Conservation (phyloP, 2,113 vertebrate species). For the Mirounga angustirostris region DNA sequence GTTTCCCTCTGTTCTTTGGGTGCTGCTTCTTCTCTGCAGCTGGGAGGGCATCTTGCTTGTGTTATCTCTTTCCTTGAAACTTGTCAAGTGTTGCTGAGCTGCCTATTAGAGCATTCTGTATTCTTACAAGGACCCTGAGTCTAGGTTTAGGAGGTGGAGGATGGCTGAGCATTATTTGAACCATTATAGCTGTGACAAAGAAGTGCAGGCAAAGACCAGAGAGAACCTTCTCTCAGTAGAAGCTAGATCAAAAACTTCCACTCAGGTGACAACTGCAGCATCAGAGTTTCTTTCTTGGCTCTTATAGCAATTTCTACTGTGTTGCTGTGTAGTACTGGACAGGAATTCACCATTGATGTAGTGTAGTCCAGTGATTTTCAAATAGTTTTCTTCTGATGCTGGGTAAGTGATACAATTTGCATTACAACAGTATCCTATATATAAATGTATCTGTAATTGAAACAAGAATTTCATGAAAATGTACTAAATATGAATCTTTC, state of each 20-base stretch:
- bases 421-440: neutral
- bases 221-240: neutral
- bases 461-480: neutral
- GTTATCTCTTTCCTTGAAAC: slow-evolving; percentile 53
- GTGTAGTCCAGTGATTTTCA: neutral
- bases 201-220: neutral
- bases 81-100: slow-evolving; percentile 54
- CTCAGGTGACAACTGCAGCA: neutral
- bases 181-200: neutral
- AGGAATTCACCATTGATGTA: neutral
- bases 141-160: neutral
- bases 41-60: slow-evolving; percentile 52
- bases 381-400: neutral
- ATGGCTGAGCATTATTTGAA: neutral
- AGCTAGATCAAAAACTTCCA: neutral
- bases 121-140: neutral
- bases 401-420: neutral
- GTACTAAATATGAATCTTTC: neutral
- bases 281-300: neutral
- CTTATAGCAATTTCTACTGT: neutral
- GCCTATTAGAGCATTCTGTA: slow-evolving; percentile 32
- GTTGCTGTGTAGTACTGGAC: neutral
- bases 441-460: neutral
- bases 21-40: slow-evolving; percentile 22
- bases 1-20: slow-evolving; percentile 19